Base-by-base conservation (phyloP, 1,140 invertebrate species). In the Trichogramma pretiosum region DNA sequence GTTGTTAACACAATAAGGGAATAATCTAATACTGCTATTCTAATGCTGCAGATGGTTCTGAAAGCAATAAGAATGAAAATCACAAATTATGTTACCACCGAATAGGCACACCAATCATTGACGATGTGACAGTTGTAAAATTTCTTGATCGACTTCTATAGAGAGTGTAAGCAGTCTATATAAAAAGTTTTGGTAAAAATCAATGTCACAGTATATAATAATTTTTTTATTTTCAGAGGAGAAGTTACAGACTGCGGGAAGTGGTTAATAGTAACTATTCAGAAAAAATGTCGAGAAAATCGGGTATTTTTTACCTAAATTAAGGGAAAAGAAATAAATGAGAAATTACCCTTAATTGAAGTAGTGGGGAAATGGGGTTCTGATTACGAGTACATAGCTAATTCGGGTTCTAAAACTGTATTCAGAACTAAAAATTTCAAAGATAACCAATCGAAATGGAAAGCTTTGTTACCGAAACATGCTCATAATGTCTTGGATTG, bases 61-160 rank as follows among this genome's bases (percentile, higher is more conserved):
- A 95, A 69, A 95, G 89, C 0, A 81, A 83, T 38, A 76, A 80
- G 48, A 91, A 87, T 65, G 74, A 85, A 62, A 81, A 94, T 73
- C 93, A 99, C 64, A 96, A 96, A 64, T 69, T 99, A 7, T 97
- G 84, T 67, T 99, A 93, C 72, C 96, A 99, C 73, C 68, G 74
- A 42, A 58, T 99, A 24, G 86, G 88, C 49, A 95, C 92, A 17
- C 72, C 82, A 14, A 93, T 96, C 64, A 76, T 80, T 3, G 81
- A 94, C 49, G 96, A 99, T 75, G 73, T 96, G 17, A 63, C 96
- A 32, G 85, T 88, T 36, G 85, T 87, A 11, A 88, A 97, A 66
- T 95, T 96, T 70, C 87, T 85, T 2, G 86, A 97, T 18, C 80
- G 97, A 63, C 93, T 93, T 4, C 78, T 89, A 28, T 93, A 87